Evolutionary conservation across 2,797 vertebrate species (phyloP).

Genomic region (Apogon talboti): DNA sequence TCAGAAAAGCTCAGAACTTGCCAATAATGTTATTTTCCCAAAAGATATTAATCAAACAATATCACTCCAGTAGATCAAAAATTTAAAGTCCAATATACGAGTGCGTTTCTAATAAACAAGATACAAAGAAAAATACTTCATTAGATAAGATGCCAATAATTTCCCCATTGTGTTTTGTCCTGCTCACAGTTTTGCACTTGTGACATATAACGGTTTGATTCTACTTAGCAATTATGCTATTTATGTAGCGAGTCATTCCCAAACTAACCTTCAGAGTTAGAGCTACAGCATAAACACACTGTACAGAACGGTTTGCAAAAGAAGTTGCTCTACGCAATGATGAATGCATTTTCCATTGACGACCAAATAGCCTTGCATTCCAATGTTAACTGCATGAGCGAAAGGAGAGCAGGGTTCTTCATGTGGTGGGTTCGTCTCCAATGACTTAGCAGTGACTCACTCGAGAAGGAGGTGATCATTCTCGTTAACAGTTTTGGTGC

Average conservation of each 20-base stretch:
- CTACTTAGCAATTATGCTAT: background rate
- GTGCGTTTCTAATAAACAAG: background rate
- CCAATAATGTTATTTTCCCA: slow-evolving; percentile 15
- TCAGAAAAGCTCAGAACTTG: slow-evolving; percentile 19
- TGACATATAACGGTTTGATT: slow-evolving; percentile 1
- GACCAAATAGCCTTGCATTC: background rate
- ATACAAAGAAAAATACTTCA: background rate
- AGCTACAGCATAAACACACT: slow-evolving; percentile 29
- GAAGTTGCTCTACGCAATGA: background rate
- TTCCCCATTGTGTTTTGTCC: no score
- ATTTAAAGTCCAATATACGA: background rate
- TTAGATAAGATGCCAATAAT: no score
- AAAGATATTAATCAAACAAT: slow-evolving; percentile 17
- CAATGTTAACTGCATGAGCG: background rate
- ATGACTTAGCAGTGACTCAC: no score
- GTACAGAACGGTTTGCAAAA: slow-evolving; percentile 1
- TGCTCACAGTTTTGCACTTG: no score
- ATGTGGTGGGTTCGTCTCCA: no score
- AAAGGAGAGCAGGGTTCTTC: no score
- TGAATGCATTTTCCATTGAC: slow-evolving; percentile 1
- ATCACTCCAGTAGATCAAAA: slow-evolving; percentile 1
- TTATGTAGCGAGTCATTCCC: slow-evolving; percentile 3
- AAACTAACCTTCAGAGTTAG: background rate
- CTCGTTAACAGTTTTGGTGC: no score
- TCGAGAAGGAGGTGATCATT: no score